phyloP scores from a whole-genome alignment of 2,113 vertebrate genomes.

The Lagopus leucura region DNA sequence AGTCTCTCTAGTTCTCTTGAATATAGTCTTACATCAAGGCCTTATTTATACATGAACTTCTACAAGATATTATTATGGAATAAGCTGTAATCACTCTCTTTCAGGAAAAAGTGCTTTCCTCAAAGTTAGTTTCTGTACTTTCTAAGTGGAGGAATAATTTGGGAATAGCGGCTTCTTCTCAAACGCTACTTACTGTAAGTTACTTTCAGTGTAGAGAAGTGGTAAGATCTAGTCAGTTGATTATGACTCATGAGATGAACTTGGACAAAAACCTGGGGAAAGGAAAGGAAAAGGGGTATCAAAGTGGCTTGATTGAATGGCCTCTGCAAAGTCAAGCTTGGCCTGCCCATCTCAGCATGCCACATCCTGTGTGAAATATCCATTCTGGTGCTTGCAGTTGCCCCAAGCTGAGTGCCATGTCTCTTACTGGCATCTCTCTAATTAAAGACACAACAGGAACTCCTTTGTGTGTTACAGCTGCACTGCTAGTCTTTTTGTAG shows the following conservation, averaged over 20 bases:
- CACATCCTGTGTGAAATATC: background rate
- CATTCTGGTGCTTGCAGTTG: background rate
- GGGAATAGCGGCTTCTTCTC: background rate
- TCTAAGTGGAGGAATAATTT: constrained; percentile 13
- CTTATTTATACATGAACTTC: constrained; percentile 33
- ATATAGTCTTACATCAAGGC: constrained; percentile 31
- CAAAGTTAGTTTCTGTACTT: constrained; percentile 36
- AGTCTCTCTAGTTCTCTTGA: constrained; percentile 28
- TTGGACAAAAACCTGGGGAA: background rate
- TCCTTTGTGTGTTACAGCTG: background rate
- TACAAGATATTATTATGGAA: constrained; percentile 13
- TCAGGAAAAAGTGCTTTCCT: constrained; percentile 33
- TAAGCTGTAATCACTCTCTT: constrained; percentile 43
- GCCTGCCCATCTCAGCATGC: background rate
- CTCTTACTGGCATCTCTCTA: background rate
- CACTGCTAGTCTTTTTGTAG: background rate
- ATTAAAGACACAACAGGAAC: background rate
- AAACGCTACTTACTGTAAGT: background rate
- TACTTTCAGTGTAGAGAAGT: background rate
- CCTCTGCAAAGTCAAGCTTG: background rate
- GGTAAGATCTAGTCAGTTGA: background rate
- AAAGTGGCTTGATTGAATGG: background rate
- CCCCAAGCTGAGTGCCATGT: background rate
- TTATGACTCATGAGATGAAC: background rate
- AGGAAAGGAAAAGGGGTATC: background rate